phyloP scores from a whole-genome alignment of 2,113 vertebrate genomes.

The Ailurus styani region DNA sequence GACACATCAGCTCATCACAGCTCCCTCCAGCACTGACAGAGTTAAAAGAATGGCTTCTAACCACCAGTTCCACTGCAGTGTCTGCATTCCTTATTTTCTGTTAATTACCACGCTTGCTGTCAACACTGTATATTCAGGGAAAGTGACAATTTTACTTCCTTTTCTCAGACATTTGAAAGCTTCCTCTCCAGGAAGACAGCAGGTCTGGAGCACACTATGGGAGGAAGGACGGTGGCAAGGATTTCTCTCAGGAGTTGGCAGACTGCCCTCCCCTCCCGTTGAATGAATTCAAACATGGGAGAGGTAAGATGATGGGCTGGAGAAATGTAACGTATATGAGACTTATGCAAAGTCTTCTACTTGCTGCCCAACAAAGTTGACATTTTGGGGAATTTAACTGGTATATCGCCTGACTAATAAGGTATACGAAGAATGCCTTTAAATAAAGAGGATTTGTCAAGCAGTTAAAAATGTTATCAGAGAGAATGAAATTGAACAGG shows the following conservation, averaged over 20 bases:
- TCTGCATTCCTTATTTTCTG: slow-evolving; percentile 19
- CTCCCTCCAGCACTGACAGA: not conserved
- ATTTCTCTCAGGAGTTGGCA: not conserved
- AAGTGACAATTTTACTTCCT: slow-evolving; percentile 40
- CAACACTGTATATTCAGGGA: slow-evolving; percentile 43
- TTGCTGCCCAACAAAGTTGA: not conserved
- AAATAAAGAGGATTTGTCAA: slow-evolving; percentile 52
- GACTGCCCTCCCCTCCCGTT: not conserved
- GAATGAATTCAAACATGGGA: not conserved
- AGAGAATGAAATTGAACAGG: slow-evolving; percentile 72
- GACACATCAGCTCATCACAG: not conserved
- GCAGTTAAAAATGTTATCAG: slow-evolving; percentile 68
- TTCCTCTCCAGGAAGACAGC: slow-evolving; percentile 7
- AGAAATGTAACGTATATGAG: not conserved
- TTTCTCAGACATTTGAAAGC: not conserved
- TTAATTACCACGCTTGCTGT: slow-evolving; percentile 54
- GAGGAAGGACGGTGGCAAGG: not conserved
- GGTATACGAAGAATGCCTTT: slow-evolving; percentile 43
- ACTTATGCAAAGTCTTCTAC: not conserved
- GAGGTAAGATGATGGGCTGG: not conserved
- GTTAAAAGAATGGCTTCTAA: not conserved
- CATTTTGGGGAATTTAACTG: not conserved
- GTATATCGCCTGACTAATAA: not conserved
- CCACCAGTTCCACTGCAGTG: not conserved
- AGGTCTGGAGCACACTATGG: not conserved